Base-by-base conservation (phyloP, 1,140 invertebrate genomes). In the Paralvinella palmiformis region DNA sequence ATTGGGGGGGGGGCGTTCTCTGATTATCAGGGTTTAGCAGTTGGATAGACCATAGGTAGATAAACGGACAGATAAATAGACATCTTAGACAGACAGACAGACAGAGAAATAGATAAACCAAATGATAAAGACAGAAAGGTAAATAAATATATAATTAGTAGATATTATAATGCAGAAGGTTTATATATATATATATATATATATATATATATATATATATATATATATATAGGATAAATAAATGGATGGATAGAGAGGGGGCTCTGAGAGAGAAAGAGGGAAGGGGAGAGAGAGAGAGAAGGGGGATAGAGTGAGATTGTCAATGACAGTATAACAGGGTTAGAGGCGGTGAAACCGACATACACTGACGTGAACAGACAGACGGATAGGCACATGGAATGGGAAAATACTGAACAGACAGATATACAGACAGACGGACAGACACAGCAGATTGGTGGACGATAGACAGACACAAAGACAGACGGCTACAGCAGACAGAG, bases 271-370 rank as follows among this genome's bases (percentile, higher is more conserved):
- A 63, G 59, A 64, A 62, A 31, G 35, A 32, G 59, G 20, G 62
- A 66, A 59, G 66, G 66, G 31, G n/a, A 68, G 67, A 62, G 27
- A 59, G 41, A 66, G 62, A 69, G 62, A 68, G 66, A 64, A 62
- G 63, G 69, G 78, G 74, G 79, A 79, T 75, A 75, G 79, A 74
- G 37, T 67, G 65, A 59, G 27, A 59, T 20, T 27, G 55, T 44
- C 36, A 3, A 41, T 60, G 41, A 48, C n/a, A 59, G 45, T 32
- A 31, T 5, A 31, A 60, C 27, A 66, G 56, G 3, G 55, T 52
- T 17, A 50, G 44, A 63, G 50, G 27, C 22, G 29, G 22, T 37
- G 81, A 79, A 68, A 66, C 70, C 69, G 61, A 75, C 75, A 75
- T 76, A 79, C 77, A 79, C 74, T 64, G 71, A 64, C 33, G 63